Percentiles rank a stretch among this genome's conserved stretches.
These are phyloP conservation scores for Pachliopta kotzebuea DNA, from an alignment of 2,888 invertebrate species.

Conservation along the genomic window DNA sequence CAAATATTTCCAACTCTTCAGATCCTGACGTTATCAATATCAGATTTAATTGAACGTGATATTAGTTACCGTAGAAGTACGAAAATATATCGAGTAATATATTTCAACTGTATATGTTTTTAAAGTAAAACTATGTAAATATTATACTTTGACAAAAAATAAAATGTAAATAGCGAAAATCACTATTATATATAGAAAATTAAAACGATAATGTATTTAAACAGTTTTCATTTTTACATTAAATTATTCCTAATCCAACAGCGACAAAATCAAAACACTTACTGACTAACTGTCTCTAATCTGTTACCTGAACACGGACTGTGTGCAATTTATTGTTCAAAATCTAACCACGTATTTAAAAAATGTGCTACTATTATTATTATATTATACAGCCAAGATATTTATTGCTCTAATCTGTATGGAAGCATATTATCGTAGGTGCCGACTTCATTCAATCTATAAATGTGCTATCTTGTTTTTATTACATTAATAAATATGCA, in stretches of 20 bases:
- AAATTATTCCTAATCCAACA: neutral
- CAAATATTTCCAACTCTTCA: neutral
- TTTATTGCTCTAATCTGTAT: no score
- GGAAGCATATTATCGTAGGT: no score
- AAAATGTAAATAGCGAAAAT: slow-evolving; percentile 67
- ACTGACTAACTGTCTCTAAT: no score
- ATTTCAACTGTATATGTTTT: slow-evolving; percentile 40
- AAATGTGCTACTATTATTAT: no score
- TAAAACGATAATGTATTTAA: slow-evolving; percentile 23
- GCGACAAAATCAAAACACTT: no score
- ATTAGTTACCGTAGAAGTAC: slow-evolving; percentile 71
- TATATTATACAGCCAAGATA: no score
- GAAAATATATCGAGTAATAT: slow-evolving; percentile 35
- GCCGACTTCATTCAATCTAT: no score
- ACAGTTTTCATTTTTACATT: neutral
- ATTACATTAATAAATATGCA: no score
- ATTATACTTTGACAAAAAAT: slow-evolving; percentile 46
- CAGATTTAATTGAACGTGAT: slow-evolving; percentile 59
- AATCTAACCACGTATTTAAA: no score
- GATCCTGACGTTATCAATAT: slow-evolving; percentile 31
- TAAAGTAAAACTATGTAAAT: slow-evolving; percentile 59
- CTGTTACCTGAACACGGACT: no score
- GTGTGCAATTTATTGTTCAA: no score
- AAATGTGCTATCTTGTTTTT: no score
- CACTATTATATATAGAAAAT: slow-evolving; percentile 28